Evolutionary conservation across 2,797 vertebrate species (phyloP).

Genomic region (Aulostomus chinensis): DNA sequence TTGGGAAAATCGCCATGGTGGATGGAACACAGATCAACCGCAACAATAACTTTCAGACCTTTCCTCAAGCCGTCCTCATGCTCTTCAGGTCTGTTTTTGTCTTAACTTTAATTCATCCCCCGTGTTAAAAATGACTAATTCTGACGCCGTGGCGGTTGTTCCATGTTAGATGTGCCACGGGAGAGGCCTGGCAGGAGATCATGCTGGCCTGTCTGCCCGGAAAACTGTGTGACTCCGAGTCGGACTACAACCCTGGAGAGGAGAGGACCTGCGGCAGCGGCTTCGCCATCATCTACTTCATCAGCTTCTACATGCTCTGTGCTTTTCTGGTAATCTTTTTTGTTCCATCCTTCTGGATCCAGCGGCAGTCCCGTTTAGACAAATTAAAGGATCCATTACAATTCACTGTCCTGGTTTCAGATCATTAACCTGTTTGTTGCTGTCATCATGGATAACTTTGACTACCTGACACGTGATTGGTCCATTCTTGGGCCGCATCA

Average conservation of each 20-base stretch:
- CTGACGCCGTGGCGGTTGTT: too few species aligned
- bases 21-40: slow-evolving; percentile 96
- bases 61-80: slow-evolving; percentile 94
- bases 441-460: slow-evolving; percentile 99
- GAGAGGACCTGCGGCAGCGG: slow-evolving; percentile 93
- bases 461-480: slow-evolving; percentile 99
- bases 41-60: slow-evolving; percentile 99
- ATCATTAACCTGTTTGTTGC: slow-evolving; percentile 99
- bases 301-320: slow-evolving; percentile 99
- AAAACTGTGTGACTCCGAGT: slow-evolving; percentile 92
- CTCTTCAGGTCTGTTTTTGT: slow-evolving; percentile 88
- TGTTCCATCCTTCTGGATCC: neutral
- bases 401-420: slow-evolving; percentile 69
- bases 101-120: neutral
- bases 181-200: slow-evolving; percentile 98
- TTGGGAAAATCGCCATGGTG: slow-evolving; percentile 98
- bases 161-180: slow-evolving; percentile 92
- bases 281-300: slow-evolving; percentile 97
- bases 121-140: too few species aligned
- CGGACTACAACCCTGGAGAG: slow-evolving; percentile 90
- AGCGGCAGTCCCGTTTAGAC: neutral
- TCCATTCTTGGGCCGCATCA: slow-evolving; percentile 98
- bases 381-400: neutral
- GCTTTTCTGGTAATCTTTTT: slow-evolving; percentile 90
- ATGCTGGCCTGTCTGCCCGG: slow-evolving; percentile 96